These are phyloP conservation scores for Caenorhabditis japonica DNA, from an alignment of 2,888 invertebrate genomes.

Conservation along the genomic window DNA sequence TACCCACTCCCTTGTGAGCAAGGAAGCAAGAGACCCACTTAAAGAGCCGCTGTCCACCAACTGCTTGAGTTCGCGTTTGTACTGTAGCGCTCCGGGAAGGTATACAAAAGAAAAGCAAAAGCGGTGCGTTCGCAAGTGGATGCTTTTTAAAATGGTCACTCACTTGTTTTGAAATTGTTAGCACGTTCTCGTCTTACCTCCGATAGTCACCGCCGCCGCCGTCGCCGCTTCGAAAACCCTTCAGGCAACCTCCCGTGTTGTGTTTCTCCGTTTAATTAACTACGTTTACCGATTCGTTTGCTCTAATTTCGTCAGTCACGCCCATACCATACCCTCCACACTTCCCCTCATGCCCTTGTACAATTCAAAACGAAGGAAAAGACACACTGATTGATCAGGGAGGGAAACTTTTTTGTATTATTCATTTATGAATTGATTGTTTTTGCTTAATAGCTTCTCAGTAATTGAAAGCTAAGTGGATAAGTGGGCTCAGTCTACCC, in stretches of 20 bases:
- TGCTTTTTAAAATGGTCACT: conserved; percentile 52
- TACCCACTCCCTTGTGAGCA: conserved; percentile 18
- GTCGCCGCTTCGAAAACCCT: conserved; percentile 9
- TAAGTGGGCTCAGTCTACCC: conserved; percentile 40
- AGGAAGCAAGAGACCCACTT: conserved; percentile 32
- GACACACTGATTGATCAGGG: no score
- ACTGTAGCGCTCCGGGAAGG: conserved; percentile 31
- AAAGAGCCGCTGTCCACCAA: conserved; percentile 51
- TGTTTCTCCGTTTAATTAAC: conserved; percentile 47
- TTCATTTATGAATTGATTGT: no score
- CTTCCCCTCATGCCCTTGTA: no score
- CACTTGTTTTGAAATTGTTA: conserved; percentile 50
- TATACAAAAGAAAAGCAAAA: conserved; percentile 21
- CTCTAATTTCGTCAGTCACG: conserved; percentile 33
- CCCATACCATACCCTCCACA: conserved; percentile 18
- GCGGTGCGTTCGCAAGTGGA: conserved; percentile 44
- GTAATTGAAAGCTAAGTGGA: conserved; percentile 9
- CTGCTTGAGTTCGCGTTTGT: conserved; percentile 53
- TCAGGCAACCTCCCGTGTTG: conserved; percentile 29
- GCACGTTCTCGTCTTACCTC: conserved; percentile 39
- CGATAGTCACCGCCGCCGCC: conserved; percentile 1
- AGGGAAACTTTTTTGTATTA: no score
- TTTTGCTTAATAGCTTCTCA: no score
- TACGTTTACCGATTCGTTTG: conserved; percentile 48
- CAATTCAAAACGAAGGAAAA: no score